phyloP scores from a whole-genome alignment of 2,113 vertebrate genomes.

The Sylvia atricapilla region DNA sequence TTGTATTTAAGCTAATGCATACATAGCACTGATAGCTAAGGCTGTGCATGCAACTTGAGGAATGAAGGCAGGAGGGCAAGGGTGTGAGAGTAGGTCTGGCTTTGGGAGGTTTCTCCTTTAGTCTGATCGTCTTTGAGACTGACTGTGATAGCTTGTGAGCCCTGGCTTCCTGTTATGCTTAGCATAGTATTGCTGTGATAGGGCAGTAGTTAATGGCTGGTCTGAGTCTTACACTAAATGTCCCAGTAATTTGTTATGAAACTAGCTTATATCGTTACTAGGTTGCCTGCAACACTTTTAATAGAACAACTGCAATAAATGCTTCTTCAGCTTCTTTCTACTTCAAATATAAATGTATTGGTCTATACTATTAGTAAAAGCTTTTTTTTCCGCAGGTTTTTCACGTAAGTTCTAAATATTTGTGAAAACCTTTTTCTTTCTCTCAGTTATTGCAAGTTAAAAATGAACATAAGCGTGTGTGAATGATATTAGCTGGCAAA shows the following conservation, averaged over 20 bases:
- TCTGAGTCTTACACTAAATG: slow-evolving; percentile 37
- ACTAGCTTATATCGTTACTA: slow-evolving; percentile 1
- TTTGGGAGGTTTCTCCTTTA: neutral
- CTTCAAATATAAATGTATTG: neutral
- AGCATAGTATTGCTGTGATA: neutral
- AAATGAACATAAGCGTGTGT: neutral
- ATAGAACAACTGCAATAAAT: neutral
- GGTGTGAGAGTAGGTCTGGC: neutral
- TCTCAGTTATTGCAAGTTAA: slow-evolving; percentile 9
- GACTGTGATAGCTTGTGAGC: neutral
- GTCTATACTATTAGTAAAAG: slow-evolving; percentile 31
- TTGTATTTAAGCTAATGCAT: neutral
- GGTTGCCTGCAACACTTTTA: slow-evolving; percentile 26
- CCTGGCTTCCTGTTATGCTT: neutral
- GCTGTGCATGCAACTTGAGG: rapidly evolving
- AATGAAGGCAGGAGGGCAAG: neutral
- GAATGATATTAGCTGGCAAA: slow-evolving; percentile 21
- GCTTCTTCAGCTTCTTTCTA: neutral
- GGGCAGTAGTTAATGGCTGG: slow-evolving; percentile 15
- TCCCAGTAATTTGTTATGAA: slow-evolving; percentile 52
- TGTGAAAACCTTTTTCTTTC: slow-evolving; percentile 9
- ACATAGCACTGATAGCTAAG: neutral
- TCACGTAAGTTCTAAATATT: neutral
- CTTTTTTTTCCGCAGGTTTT: slow-evolving; percentile 4
- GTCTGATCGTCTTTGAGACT: neutral